Percentiles rank a stretch among this genome's conserved stretches.
Evolutionary conservation across 1,140 invertebrate genomes (phyloP).

Genomic region (Phenacoccus solenopsis): DNA sequence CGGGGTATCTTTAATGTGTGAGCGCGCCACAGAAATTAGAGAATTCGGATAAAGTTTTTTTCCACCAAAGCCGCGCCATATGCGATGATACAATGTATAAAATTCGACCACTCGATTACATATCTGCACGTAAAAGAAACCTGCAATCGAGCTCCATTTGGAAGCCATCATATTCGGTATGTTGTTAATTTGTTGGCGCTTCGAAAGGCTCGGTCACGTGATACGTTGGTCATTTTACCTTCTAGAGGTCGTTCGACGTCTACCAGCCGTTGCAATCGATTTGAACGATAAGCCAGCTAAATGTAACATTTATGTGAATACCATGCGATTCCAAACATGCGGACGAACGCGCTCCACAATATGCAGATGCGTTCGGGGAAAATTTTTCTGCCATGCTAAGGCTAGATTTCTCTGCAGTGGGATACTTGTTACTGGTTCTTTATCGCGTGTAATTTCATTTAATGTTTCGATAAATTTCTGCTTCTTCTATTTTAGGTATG

Average conservation of each 20-base stretch:
- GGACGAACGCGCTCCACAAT: not conserved
- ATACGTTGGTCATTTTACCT: not conserved
- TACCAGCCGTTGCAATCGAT: not conserved
- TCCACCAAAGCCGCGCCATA: not conserved
- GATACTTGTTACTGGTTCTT: slow-evolving; percentile 1
- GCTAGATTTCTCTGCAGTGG: not conserved
- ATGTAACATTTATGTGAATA: slow-evolving; percentile 3
- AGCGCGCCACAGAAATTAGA: too few species aligned
- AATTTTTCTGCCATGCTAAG: not conserved
- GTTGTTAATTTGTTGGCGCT: not conserved
- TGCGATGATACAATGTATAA: not conserved
- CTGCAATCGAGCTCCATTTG: too few species aligned
- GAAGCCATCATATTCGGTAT: too few species aligned
- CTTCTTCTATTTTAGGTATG: slow-evolving; percentile 2
- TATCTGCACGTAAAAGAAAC: not conserved
- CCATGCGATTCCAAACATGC: not conserved
- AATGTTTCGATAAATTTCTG: slow-evolving; percentile 3
- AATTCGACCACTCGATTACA: not conserved
- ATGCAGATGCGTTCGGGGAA: not conserved
- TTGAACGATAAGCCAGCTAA: not conserved
- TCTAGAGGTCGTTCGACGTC: not conserved
- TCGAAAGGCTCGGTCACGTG: not conserved
- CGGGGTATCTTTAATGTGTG: too few species aligned
- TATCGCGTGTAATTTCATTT: slow-evolving; percentile 2
- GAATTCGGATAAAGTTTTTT: too few species aligned